Evolutionary conservation across 2,888 invertebrate species (phyloP), one percentile per base, ranked within the genome.

Genomic region (Aleiodes testaceus): DNA sequence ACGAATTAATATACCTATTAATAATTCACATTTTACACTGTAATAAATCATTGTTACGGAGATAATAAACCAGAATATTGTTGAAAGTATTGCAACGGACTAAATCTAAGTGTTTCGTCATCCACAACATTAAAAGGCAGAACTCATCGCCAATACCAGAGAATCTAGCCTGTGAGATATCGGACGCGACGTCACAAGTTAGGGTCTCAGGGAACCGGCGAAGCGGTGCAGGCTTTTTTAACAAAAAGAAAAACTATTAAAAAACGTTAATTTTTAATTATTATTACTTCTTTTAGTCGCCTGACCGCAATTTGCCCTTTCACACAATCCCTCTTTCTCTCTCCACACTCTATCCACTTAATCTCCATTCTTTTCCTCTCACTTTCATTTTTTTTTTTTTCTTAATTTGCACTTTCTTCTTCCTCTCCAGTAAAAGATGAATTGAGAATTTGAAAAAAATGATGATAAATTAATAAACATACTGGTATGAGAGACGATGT

Each of bases 131-230:
- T 14, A 63, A 72, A 85, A 85, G 85, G 81, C 84, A 87, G 87
- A 85, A 86, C 87, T 88, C 84, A 89, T 88, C 90, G 90, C 90
- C 91, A 91, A 91, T 90, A 90, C 92, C 92, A 90, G 91, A 92
- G 91, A 91, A 89, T 89, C 91, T 91, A 92, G 90, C 91, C 91
- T 92, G 92, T 91, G 92, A 92, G 90, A 90, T 88, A 90, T 88
- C 88, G 87, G 86, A 87, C 86, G 83, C 88, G 89, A 90, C 91
- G 89, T 92, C 92, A 92, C 92, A 92, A 92, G 92, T 91, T 92
- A 92, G 92, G 92, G 92, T 92, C 92, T 92, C 92, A 92, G 92
- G 92, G 92, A 92, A 91, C 89, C 91, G 92, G 92, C 90, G 91
- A 90, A 88, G 89, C 89, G 88, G 88, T 63, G 22, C 88, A 87